phyloP scores from a whole-genome alignment of 2,113 vertebrate genomes.

The Paralichthys olivaceus region DNA sequence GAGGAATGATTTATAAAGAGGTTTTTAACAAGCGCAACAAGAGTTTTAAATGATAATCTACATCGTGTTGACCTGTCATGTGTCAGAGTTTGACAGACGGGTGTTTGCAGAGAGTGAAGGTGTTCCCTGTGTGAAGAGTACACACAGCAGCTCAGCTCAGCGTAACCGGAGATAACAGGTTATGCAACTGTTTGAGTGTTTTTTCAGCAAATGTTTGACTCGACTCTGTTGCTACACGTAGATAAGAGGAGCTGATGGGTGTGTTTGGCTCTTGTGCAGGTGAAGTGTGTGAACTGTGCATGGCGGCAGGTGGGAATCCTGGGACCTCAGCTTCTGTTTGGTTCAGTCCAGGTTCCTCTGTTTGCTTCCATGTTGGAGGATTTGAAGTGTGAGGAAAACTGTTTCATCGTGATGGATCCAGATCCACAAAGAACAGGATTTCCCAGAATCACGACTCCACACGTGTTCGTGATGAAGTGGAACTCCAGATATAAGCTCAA shows the following conservation, averaged over 20 bases:
- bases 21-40: no score
- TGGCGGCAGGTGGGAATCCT: no score
- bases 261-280: background rate
- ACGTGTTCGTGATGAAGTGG: background rate
- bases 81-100: background rate
- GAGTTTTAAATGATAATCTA: no score
- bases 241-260: background rate
- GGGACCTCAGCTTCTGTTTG: no score
- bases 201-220: background rate
- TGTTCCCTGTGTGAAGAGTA: constrained; percentile 7
- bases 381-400: background rate
- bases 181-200: constrained; percentile 11
- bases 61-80: background rate
- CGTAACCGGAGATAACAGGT: constrained; percentile 8
- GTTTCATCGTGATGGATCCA: background rate
- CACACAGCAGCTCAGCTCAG: background rate
- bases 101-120: constrained; percentile 33
- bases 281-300: no score
- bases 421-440: background rate
- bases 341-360: no score
- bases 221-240: constrained; percentile 22
- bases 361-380: no score
- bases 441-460: background rate
- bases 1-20: no score
- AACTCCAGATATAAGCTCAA: background rate